phyloP scores from a whole-genome alignment of 2,888 invertebrate species.

The Stenchaetothrips biformis region DNA sequence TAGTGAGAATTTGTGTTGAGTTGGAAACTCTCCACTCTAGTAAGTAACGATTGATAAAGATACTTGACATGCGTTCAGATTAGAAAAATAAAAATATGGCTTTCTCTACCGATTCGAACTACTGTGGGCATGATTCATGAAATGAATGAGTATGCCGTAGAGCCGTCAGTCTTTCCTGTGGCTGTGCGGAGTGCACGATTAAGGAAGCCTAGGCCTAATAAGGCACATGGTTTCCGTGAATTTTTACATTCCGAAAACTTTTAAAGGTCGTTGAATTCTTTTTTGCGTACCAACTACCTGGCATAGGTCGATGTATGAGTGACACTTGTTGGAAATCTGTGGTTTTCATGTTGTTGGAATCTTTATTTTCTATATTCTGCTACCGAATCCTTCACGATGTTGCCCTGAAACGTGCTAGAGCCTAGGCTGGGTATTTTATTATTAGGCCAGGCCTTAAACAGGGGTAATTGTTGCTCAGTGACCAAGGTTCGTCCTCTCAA shows the following conservation, averaged over 20 bases:
- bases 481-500: not conserved
- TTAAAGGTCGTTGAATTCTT: constrained; percentile 6
- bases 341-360: not conserved
- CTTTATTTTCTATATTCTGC: not conserved
- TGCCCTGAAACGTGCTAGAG: constrained; percentile 18
- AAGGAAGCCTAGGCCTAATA: constrained; percentile 35
- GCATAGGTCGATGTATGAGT: not conserved
- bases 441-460: not conserved
- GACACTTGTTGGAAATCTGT: not conserved
- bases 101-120: constrained; percentile 22
- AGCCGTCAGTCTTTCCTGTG: not conserved
- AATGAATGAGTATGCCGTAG: constrained; percentile 22
- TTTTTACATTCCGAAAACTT: constrained; percentile 25
- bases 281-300: not conserved
- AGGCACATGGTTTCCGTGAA: constrained; percentile 24
- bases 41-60: constrained; percentile 45
- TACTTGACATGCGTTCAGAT: constrained; percentile 31
- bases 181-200: constrained; percentile 31
- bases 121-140: constrained; percentile 26
- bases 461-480: not conserved
- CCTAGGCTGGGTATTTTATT: constrained; percentile 18
- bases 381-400: constrained; percentile 12
- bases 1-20: constrained; percentile 58
- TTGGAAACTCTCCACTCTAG: constrained; percentile 56
- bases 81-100: constrained; percentile 32